These are phyloP conservation scores for Paramormyrops kingsleyae DNA, from an alignment of 2,113 vertebrate genomes.

Conservation along the genomic window DNA sequence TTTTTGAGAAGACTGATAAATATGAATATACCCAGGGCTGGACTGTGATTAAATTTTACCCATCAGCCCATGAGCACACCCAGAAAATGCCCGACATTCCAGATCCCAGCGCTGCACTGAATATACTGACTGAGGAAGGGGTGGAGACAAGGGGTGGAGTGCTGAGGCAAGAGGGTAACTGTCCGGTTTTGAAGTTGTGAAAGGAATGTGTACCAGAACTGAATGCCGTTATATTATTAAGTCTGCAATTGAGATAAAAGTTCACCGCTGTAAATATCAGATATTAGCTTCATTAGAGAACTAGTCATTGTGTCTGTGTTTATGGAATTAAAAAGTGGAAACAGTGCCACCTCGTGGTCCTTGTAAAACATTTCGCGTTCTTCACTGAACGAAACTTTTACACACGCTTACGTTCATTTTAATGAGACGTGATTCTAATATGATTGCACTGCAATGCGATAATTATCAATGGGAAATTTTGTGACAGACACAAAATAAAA, in stretches of 20 bases:
- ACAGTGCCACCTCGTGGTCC: constrained; percentile 59
- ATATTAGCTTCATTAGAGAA: neutral
- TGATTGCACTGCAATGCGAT: neutral
- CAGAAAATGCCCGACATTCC: neutral
- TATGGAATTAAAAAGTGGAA: constrained; percentile 29
- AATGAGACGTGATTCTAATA: neutral
- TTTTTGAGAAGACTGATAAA: neutral
- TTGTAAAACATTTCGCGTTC: neutral
- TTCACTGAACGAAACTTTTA: neutral
- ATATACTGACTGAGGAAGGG: neutral
- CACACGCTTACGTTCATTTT: neutral
- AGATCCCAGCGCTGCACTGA: neutral
- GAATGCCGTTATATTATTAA: neutral
- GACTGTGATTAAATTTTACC: neutral
- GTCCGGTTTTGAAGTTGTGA: neutral
- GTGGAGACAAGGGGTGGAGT: neutral
- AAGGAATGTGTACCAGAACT: neutral
- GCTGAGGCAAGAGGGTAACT: neutral
- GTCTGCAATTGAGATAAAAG: neutral
- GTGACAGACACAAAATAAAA: neutral
- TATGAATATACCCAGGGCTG: neutral
- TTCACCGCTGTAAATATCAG: neutral
- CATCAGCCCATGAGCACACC: neutral
- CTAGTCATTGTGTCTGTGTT: neutral
- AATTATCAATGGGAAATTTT: neutral